A percentile compares a stretch with the other conserved stretches of the same genome.
phyloP scores from a whole-genome alignment of 2,113 vertebrate species.

The Dasyurus viverrinus region DNA sequence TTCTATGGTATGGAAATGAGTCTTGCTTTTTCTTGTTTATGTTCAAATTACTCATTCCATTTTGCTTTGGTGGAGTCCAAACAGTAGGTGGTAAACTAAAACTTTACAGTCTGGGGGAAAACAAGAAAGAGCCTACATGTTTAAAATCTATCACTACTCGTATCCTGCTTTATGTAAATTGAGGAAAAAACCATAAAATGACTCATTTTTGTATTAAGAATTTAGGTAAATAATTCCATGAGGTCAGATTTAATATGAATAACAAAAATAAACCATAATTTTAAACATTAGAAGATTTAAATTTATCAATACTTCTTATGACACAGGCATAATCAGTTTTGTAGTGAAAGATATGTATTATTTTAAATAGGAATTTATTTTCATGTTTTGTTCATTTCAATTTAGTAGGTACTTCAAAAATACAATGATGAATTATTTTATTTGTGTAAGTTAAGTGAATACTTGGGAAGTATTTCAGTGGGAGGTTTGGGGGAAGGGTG shows the following conservation, averaged over 20 bases:
- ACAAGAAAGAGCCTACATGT: slow-evolving; percentile 2
- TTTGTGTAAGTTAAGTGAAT: neutral
- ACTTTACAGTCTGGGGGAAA: slow-evolving; percentile 36
- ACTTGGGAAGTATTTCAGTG: neutral
- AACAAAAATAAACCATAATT: neutral
- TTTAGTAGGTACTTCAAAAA: neutral
- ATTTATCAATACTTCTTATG: neutral
- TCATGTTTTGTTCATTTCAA: neutral
- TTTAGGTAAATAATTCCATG: neutral
- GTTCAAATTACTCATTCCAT: slow-evolving; percentile 67
- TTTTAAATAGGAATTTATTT: neutral
- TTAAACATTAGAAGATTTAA: neutral
- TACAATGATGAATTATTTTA: neutral
- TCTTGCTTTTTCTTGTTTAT: slow-evolving; percentile 11
- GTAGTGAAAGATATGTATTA: neutral
- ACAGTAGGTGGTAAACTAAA: slow-evolving; percentile 52
- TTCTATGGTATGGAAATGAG: slow-evolving; percentile 45
- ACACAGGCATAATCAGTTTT: neutral
- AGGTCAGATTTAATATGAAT: neutral
- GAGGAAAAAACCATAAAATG: neutral
- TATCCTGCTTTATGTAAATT: neutral
- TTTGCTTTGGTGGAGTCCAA: slow-evolving; percentile 55
- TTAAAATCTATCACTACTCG: neutral
- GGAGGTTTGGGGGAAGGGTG: neutral
- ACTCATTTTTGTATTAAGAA: neutral